Conservation (phyloP, 2,113 vertebrate species). For the human region DNA sequence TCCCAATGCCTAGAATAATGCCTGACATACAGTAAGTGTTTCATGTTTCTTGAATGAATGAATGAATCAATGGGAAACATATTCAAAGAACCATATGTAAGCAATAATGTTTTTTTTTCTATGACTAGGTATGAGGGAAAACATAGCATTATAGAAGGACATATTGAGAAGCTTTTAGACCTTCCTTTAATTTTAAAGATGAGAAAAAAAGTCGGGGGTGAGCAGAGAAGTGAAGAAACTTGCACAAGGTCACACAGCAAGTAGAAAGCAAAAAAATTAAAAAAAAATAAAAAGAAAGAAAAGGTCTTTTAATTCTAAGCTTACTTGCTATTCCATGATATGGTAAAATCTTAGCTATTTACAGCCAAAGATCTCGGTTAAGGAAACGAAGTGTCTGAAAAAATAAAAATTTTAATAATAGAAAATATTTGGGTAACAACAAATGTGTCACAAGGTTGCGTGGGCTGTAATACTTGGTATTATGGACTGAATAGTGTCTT, state of each 20-base stretch:
- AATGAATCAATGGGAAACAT: background rate
- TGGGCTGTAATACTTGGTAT: background rate
- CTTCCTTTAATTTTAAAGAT: constrained; percentile 38
- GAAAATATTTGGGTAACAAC: constrained; percentile 22
- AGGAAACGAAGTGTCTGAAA: background rate
- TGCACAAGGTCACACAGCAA: background rate
- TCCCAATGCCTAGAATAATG: background rate
- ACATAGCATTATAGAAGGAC: background rate
- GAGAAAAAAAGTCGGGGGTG: background rate
- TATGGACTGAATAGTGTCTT: background rate
- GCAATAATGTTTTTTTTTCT: background rate
- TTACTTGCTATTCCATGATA: background rate
- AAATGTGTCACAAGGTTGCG: background rate
- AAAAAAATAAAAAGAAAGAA: background rate
- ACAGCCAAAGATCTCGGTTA: background rate
- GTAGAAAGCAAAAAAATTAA: background rate
- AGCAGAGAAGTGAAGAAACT: background rate
- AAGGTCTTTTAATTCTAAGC: background rate
- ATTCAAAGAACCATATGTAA: background rate
- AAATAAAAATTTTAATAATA: background rate
- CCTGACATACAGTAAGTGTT: background rate
- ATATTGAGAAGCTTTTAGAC: background rate
- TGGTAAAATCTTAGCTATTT: background rate
- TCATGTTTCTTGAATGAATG: background rate
- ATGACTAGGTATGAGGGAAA: background rate